phyloP scores from a whole-genome alignment of 2,888 invertebrate species.

The Cremastobaeus sp. region DNA sequence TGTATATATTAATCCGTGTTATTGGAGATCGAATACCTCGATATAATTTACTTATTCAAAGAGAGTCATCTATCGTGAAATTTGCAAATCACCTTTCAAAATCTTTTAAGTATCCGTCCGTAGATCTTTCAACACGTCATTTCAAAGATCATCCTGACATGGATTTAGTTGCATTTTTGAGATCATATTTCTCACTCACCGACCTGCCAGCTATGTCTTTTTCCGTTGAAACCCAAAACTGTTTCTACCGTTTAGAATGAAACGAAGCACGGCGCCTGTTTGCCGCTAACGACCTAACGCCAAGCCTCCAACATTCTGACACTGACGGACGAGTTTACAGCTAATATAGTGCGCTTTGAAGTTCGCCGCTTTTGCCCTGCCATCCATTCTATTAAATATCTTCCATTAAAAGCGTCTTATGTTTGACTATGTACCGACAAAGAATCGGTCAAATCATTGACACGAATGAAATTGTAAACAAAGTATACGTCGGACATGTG shows the following conservation, averaged over 20 bases:
- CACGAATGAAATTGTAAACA: constrained; percentile 60
- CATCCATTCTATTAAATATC: constrained; percentile 64
- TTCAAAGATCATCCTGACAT: constrained; percentile 44
- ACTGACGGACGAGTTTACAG: constrained; percentile 77
- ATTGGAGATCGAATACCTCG: constrained; percentile 8
- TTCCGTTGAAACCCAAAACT: constrained; percentile 53
- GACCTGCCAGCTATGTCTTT: constrained; percentile 34
- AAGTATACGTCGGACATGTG: constrained; percentile 50
- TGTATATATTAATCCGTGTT: neutral
- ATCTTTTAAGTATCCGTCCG: constrained; percentile 19
- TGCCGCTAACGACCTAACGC: constrained; percentile 74
- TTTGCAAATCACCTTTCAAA: constrained; percentile 50
- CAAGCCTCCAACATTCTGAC: constrained; percentile 74
- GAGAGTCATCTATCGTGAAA: constrained; percentile 30
- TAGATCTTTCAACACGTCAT: constrained; percentile 46
- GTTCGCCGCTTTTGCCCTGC: constrained; percentile 68
- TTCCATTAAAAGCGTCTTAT: constrained; percentile 42
- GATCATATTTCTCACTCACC: constrained; percentile 51
- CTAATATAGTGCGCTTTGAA: constrained; percentile 76
- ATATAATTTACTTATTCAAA: constrained; percentile 24
- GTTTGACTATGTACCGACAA: constrained; percentile 56
- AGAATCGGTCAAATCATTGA: constrained; percentile 56
- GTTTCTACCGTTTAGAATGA: constrained; percentile 59
- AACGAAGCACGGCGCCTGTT: constrained; percentile 64
- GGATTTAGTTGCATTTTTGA: constrained; percentile 48